phyloP scores from a whole-genome alignment of 2,797 vertebrate genomes.

The Enteromius unitaeniatus region DNA sequence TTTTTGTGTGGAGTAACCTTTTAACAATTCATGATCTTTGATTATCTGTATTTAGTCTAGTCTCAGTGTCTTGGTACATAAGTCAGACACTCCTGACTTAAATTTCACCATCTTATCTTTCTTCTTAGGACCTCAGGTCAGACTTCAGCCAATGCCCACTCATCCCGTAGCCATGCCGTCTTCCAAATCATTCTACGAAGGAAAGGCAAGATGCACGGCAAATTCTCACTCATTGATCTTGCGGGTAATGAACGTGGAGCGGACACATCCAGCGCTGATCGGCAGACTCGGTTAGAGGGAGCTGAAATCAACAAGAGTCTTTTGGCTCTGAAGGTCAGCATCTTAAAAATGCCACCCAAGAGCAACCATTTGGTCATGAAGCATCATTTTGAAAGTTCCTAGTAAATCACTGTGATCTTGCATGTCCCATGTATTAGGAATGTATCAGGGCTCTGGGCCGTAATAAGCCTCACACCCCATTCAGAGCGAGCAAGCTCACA shows the following conservation, averaged over 20 bases:
- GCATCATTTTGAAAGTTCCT: not conserved
- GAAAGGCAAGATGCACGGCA: slow-evolving; percentile 89
- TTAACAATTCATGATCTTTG: not conserved
- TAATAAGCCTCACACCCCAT: slow-evolving; percentile 96
- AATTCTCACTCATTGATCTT: slow-evolving; percentile 90
- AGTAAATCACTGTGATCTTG: slow-evolving; percentile 1
- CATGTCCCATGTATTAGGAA: slow-evolving; percentile 76
- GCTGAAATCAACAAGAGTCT: slow-evolving; percentile 93
- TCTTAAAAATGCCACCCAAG: slow-evolving; percentile 4
- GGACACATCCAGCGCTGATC: slow-evolving; percentile 88
- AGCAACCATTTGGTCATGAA: not conserved
- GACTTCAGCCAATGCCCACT: slow-evolving; percentile 90
- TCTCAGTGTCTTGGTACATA: not conserved
- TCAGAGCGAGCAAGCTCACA: slow-evolving; percentile 97
- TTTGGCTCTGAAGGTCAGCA: slow-evolving; percentile 88
- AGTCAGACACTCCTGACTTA: not conserved
- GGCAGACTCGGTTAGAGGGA: slow-evolving; percentile 88
- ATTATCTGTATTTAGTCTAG: not conserved
- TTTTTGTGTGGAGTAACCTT: not conserved
- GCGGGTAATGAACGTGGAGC: slow-evolving; percentile 90
- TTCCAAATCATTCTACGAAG: slow-evolving; percentile 90
- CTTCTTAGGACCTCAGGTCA: slow-evolving; percentile 86
- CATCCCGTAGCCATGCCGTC: slow-evolving; percentile 89
- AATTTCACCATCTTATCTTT: not conserved
- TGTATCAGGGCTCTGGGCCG: slow-evolving; percentile 96